Evolutionary conservation across 2,797 vertebrate species (phyloP).

Genomic region (Microctenopoma stevenorrisi): DNA sequence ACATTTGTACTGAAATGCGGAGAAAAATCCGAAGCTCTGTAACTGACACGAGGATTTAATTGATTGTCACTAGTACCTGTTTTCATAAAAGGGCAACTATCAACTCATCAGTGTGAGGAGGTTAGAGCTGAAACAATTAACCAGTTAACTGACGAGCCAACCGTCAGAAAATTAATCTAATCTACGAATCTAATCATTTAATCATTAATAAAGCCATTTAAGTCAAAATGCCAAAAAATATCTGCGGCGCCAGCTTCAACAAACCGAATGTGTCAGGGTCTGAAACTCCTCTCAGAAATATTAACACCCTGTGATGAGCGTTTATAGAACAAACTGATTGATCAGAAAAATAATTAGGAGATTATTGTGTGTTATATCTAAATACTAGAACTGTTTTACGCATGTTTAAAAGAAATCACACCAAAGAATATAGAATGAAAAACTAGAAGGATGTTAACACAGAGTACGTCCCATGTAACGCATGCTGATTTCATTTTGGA

Average conservation of each 20-base stretch:
- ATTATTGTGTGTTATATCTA: constrained; percentile 1
- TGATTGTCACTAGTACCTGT: not conserved
- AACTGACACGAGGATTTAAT: not conserved
- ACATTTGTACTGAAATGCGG: not conserved
- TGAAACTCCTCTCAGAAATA: not conserved
- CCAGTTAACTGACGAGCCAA: not conserved
- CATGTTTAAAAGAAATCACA: too few relatives aligned
- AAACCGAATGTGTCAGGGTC: not conserved
- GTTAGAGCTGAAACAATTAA: not conserved
- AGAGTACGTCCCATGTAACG: too few relatives aligned
- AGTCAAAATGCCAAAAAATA: not conserved
- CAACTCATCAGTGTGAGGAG: not conserved
- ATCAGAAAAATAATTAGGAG: not conserved
- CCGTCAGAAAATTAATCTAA: not conserved
- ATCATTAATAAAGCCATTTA: too few relatives aligned
- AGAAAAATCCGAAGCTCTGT: not conserved
- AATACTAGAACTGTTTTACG: not conserved
- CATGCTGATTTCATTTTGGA: too few relatives aligned
- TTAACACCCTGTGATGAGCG: not conserved
- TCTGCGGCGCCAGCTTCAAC: not conserved
- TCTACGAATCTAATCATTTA: not conserved
- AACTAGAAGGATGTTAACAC: too few relatives aligned
- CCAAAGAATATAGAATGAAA: too few relatives aligned
- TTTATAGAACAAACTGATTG: constrained; percentile 6
- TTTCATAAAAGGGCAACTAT: constrained; percentile 10